Conservation (phyloP, 1,140 invertebrate genomes). For the Drosophila bipectinata region DNA sequence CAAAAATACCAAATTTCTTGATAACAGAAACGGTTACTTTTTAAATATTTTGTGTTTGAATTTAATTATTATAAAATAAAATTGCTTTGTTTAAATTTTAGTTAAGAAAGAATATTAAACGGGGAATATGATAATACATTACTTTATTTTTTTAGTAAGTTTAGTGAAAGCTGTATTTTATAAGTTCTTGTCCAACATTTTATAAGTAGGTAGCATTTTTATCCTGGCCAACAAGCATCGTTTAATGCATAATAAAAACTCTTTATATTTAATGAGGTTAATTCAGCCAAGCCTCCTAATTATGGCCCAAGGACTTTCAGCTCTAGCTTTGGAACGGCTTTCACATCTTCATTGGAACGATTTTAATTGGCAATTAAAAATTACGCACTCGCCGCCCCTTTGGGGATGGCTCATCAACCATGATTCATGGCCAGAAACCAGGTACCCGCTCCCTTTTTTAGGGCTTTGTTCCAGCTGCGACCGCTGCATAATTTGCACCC, state of each 20-base stretch:
- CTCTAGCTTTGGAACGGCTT: slow-evolving; percentile 22
- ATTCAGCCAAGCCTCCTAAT: slow-evolving; percentile 6
- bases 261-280: not conserved
- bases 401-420: slow-evolving; percentile 23
- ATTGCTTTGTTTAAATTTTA: not conserved
- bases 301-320: slow-evolving; percentile 4
- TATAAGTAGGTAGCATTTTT: not conserved
- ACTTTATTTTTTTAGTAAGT: no score
- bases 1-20: slow-evolving; percentile 1
- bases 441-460: slow-evolving; percentile 1
- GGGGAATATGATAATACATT: no score
- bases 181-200: not conserved
- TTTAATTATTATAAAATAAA: not conserved
- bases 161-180: no score
- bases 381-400: slow-evolving; percentile 68
- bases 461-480: slow-evolving; percentile 29
- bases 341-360: slow-evolving; percentile 63
- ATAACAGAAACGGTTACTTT: not conserved
- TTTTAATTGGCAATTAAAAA: slow-evolving; percentile 79
- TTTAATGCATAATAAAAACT: not conserved
- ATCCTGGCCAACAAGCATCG: not conserved
- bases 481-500: slow-evolving; percentile 71
- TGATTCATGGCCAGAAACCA: slow-evolving; percentile 48
- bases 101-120: no score
- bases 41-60: not conserved